These are phyloP conservation scores for Pinctada fucata DNA, from an alignment of 2,888 invertebrate species.

Conservation along the genomic window DNA sequence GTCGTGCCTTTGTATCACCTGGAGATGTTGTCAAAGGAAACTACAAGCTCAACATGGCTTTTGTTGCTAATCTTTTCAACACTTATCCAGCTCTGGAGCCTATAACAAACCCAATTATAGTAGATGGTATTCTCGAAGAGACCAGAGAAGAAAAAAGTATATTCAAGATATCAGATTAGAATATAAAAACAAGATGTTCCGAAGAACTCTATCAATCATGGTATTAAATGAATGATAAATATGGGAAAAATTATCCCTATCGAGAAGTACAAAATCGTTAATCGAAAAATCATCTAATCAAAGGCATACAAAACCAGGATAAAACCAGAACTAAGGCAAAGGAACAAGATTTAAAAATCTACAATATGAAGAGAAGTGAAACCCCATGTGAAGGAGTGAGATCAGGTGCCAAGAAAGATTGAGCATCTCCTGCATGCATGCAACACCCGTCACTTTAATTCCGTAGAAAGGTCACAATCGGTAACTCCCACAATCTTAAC, in stretches of 20 bases:
- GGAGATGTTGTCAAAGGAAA: slow-evolving; percentile 97
- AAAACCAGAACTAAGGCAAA: too few species aligned
- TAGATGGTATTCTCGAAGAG: slow-evolving; percentile 92
- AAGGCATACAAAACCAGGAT: too few species aligned
- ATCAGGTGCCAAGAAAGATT: too few species aligned
- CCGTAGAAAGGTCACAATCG: too few species aligned
- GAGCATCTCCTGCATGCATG: too few species aligned
- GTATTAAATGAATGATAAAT: neutral
- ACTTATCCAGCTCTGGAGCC: slow-evolving; percentile 96
- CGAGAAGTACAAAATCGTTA: neutral
- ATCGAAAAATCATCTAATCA: neutral
- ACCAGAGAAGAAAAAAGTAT: slow-evolving; percentile 97
- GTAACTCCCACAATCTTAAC: too few species aligned
- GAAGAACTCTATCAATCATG: too few species aligned
- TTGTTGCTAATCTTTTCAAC: slow-evolving; percentile 99
- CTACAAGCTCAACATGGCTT: slow-evolving; percentile 98
- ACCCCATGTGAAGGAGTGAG: too few species aligned
- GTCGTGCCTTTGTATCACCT: slow-evolving; percentile 95
- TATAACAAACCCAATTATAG: slow-evolving; percentile 80
- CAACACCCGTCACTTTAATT: too few species aligned
- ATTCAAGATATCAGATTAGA: slow-evolving; percentile 67
- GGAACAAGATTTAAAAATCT: too few species aligned
- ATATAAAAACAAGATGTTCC: neutral
- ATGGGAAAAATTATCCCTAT: neutral
- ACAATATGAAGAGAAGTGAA: too few species aligned